These are phyloP conservation scores for Mactra quadrangularis DNA, from an alignment of 1,140 invertebrate genomes.

Conservation along the genomic window DNA sequence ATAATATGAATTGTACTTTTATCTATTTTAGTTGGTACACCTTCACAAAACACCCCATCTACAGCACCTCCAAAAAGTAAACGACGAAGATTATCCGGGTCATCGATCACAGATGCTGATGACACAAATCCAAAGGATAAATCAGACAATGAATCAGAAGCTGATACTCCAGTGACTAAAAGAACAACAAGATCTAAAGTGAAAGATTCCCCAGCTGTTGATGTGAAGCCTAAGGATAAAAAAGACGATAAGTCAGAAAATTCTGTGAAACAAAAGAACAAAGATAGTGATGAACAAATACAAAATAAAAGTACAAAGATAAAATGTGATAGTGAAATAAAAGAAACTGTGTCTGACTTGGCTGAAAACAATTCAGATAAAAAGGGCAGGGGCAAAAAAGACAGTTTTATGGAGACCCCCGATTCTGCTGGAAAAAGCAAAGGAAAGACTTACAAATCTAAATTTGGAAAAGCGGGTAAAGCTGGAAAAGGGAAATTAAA, in stretches of 20 bases:
- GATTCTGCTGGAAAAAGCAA: conserved; percentile 36
- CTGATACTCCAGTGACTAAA: conserved; percentile 16
- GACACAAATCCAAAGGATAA: conserved; percentile 16
- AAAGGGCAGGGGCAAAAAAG: conserved; percentile 18
- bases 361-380: neutral
- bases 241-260: conserved; percentile 5
- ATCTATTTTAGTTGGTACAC: conserved; percentile 33
- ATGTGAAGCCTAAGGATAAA: conserved; percentile 22
- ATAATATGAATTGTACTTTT: no score
- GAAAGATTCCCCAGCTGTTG: conserved; percentile 38
- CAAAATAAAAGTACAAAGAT: neutral
- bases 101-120: neutral
- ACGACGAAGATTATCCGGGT: conserved; percentile 43
- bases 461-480: conserved; percentile 38
- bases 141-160: conserved; percentile 47
- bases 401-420: conserved; percentile 11
- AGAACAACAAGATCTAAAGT: conserved; percentile 62
- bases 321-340: conserved; percentile 6
- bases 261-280: conserved; percentile 26
- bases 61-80: conserved; percentile 52
- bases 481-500: conserved; percentile 42
- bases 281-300: conserved; percentile 7
- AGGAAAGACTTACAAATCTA: conserved; percentile 15
- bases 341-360: conserved; percentile 1
- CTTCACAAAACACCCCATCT: conserved; percentile 8